A percentile compares a stretch with the other conserved stretches of the same genome.
These are phyloP conservation scores for Rhagonycha fulva DNA, from an alignment of 2,888 invertebrate genomes.

Conservation along the genomic window DNA sequence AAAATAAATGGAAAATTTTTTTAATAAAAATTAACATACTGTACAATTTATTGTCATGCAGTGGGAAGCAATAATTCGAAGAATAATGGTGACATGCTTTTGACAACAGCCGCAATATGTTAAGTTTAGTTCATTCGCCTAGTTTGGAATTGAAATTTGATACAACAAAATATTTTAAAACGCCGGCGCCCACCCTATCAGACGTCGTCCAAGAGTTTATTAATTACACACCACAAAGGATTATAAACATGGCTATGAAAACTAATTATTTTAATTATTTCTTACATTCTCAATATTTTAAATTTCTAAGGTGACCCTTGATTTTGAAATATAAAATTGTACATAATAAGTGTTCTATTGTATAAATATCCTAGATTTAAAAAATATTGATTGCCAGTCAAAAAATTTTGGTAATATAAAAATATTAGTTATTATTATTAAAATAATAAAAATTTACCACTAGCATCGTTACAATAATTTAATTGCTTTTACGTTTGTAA, in stretches of 20 bases:
- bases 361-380: too few relatives aligned
- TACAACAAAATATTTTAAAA: constrained; percentile 15
- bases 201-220: constrained; percentile 8
- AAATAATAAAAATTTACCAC: too few relatives aligned
- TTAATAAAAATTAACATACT: not conserved
- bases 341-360: too few relatives aligned
- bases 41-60: not conserved
- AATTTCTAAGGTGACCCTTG: not conserved
- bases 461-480: not conserved
- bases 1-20: too few relatives aligned
- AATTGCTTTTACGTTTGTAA: not conserved
- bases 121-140: constrained; percentile 11
- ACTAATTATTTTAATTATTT: constrained; percentile 15
- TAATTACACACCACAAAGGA: constrained; percentile 6
- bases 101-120: constrained; percentile 11
- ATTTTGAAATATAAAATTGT: not conserved
- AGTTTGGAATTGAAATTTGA: constrained; percentile 15
- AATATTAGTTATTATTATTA: too few relatives aligned
- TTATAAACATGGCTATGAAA: not conserved
- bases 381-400: too few relatives aligned
- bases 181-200: constrained; percentile 9
- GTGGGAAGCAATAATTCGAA: constrained; percentile 10
- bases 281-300: not conserved
- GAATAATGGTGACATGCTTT: constrained; percentile 14
- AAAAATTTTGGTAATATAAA: too few relatives aligned